A percentile compares a stretch with the other conserved stretches of the same genome.
phyloP scores from a whole-genome alignment of 2,113 vertebrate species.

The Rhinoderma darwinii region DNA sequence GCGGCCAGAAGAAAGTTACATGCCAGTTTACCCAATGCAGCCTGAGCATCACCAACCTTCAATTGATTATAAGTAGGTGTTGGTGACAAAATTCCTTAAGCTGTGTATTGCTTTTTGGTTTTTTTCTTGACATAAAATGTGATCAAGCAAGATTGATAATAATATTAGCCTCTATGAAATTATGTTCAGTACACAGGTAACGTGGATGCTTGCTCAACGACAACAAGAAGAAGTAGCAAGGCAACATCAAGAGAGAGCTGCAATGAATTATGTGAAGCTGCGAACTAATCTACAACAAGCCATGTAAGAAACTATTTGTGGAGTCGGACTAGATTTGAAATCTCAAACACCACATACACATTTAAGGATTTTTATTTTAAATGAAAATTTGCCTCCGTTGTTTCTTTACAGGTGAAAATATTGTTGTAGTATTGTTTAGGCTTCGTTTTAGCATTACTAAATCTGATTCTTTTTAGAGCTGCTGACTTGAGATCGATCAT shows the following conservation, averaged over 20 bases:
- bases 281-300: slow-evolving; percentile 98
- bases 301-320: slow-evolving; percentile 80
- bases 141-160: neutral
- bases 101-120: neutral
- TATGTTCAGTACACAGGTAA: slow-evolving; percentile 91
- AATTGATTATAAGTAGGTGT: slow-evolving; percentile 96
- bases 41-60: slow-evolving; percentile 91
- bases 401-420: no score
- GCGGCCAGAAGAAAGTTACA: slow-evolving; percentile 90
- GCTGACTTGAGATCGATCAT: no score
- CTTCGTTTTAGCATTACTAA: no score
- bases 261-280: slow-evolving; percentile 97
- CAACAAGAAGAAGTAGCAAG: slow-evolving; percentile 90
- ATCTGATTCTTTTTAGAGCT: no score
- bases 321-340: no score
- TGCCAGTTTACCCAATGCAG: slow-evolving; percentile 93
- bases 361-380: no score
- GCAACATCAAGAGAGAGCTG: slow-evolving; percentile 95
- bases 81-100: neutral
- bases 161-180: neutral
- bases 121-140: neutral
- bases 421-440: no score
- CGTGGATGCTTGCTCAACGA: slow-evolving; percentile 99
- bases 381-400: no score
- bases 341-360: no score